These are phyloP conservation scores for Porites australiensis DNA, from an alignment of 64 coral and sea anemone species.

Conservation along the genomic window DNA sequence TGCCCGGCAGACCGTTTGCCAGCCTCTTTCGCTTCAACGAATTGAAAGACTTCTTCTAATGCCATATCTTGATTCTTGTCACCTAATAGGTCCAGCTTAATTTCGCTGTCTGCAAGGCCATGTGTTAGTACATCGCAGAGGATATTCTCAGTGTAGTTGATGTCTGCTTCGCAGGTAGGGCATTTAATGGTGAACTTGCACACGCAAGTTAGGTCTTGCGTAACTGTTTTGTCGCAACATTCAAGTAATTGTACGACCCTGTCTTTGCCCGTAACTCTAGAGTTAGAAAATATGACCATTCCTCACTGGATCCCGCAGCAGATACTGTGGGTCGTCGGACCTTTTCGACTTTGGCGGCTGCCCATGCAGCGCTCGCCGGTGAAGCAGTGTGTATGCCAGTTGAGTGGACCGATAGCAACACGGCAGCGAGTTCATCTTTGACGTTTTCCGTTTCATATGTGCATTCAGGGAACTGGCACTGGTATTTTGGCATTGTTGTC, in stretches of 20 bases:
- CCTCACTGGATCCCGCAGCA: neutral
- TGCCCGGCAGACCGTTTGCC: slow-evolving; percentile 38
- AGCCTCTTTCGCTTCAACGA: slow-evolving; percentile 50
- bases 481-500: slow-evolving; percentile 36
- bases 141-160: neutral
- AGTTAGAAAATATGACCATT: too few species aligned
- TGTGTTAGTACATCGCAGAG: neutral
- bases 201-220: neutral
- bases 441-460: neutral
- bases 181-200: neutral
- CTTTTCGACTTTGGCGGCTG: slow-evolving; percentile 2
- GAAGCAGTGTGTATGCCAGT: neutral
- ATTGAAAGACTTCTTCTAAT: slow-evolving; percentile 31
- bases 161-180: neutral
- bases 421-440: neutral
- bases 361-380: neutral
- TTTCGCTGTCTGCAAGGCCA: neutral
- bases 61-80: slow-evolving; percentile 23
- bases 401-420: slow-evolving; percentile 50
- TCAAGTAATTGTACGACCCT: too few species aligned
- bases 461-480: slow-evolving; percentile 44
- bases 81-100: neutral
- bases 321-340: neutral
- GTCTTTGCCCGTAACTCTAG: too few species aligned
- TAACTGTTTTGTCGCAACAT: too few species aligned